Base-by-base conservation (phyloP, 2,797 vertebrate genomes). In the Parotocinclus haroldoi region DNA sequence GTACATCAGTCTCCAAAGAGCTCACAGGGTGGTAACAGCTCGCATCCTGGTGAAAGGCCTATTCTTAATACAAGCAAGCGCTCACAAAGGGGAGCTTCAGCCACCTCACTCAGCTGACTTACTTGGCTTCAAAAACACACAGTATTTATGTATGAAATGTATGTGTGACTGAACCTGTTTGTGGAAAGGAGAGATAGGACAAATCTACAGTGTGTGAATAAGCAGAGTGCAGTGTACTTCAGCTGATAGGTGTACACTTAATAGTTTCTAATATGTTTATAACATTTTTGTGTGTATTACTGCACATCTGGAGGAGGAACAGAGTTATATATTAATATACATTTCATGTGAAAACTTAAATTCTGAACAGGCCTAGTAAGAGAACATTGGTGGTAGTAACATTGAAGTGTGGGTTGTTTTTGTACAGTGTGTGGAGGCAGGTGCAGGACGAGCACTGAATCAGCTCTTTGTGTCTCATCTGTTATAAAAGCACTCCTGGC, bases 401-500 rank as follows among this genome's bases (percentile, higher is more conserved):
- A 69, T 76, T 68, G 56, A 63, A 53, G 74, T 50, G 62, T 74
- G 71, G 66, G 77, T 61, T 72, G 77, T 65, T 63, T 74, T 69
- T 67, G 72, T 75, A 74, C 72, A 75, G 69, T 71, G 77, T 71
- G 57, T 66, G 58, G 69, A 75, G 73, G 76, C 76, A 78, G 76
- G 76, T 78, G 76, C 76, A 78, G 63, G 44, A 59, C 49, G 14
- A 58, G 52, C 66, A 59, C 63, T 78, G 76, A 78, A 78, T 78
- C 55, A 73, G 69, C 60, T 75, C 76, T 78, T 78, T 78, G 76
- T 78, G 76, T 73, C 19, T 38, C 39, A 63, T 55, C 68, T 70
- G 70, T 75, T 73, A 73, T 75, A 78, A 72, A 78, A 70, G 72
- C 73, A 68, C 70, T 78, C 71, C 73, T 78, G 69, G 55, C 63